phyloP scores from a whole-genome alignment of 2,888 invertebrate genomes.

The Macaria liturata region DNA sequence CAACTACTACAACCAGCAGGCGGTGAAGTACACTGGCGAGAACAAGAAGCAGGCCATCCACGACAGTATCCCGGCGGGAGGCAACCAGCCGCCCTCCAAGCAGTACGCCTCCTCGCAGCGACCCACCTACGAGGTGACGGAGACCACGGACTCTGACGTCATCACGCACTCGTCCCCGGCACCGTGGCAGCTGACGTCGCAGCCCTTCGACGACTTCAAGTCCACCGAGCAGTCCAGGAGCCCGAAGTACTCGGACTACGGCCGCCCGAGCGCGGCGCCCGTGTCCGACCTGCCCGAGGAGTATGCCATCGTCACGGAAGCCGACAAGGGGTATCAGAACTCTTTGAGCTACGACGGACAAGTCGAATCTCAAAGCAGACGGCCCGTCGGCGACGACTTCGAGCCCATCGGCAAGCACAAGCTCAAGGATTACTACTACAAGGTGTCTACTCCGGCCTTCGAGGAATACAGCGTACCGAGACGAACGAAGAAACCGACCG shows the following conservation, averaged over 20 bases:
- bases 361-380: conserved; percentile 74
- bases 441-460: conserved; percentile 69
- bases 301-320: conserved; percentile 72
- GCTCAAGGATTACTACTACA: conserved; percentile 76
- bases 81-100: conserved; percentile 61
- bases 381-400: conserved; percentile 73
- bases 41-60: conserved; percentile 64
- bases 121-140: conserved; percentile 75
- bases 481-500: conserved; percentile 69
- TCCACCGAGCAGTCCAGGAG: conserved; percentile 57
- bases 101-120: conserved; percentile 59
- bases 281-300: conserved; percentile 65
- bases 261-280: conserved; percentile 56
- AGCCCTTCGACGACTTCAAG: conserved; percentile 54
- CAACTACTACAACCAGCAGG: conserved; percentile 48
- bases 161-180: conserved; percentile 61
- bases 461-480: conserved; percentile 59
- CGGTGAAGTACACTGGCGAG: conserved; percentile 45
- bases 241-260: conserved; percentile 49
- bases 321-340: conserved; percentile 69
- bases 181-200: conserved; percentile 64
- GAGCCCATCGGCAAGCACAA: conserved; percentile 74
- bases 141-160: conserved; percentile 62
- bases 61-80: conserved; percentile 63
- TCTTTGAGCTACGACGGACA: conserved; percentile 69